A percentile compares a stretch with the other conserved stretches of the same genome.
These are phyloP conservation scores for Atherinomorus stipes DNA, from an alignment of 2,113 vertebrate species.

Conservation along the genomic window DNA sequence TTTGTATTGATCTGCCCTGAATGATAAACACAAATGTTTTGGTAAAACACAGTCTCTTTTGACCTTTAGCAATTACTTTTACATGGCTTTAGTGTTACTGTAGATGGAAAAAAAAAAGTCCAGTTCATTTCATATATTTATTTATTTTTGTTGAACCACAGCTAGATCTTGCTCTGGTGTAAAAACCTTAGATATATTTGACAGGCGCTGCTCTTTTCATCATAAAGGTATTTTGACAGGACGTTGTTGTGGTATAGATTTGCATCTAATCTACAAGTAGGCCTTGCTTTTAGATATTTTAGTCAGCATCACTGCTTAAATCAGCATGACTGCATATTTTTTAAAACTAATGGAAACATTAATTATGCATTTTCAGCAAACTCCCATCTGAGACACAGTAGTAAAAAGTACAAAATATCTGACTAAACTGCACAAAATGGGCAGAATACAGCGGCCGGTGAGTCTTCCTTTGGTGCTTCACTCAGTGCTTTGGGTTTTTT, in stretches of 20 bases:
- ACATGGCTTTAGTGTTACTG: constrained; percentile 64
- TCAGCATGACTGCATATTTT: too few relatives aligned
- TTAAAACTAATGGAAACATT: neutral
- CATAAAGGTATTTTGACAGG: neutral
- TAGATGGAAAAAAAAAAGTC: constrained; percentile 27
- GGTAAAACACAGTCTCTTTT: constrained; percentile 80
- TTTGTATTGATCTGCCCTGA: constrained; percentile 78
- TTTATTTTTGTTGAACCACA: constrained; percentile 14
- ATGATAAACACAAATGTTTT: constrained; percentile 81
- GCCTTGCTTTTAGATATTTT: neutral
- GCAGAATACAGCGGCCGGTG: neutral
- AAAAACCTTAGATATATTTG: neutral
- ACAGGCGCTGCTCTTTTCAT: neutral
- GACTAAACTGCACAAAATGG: neutral
- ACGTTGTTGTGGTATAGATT: neutral
- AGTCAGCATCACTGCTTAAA: neutral
- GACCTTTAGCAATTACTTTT: constrained; percentile 81
- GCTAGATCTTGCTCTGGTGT: neutral
- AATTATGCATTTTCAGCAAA: neutral
- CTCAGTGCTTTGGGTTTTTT: neutral
- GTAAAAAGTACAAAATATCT: neutral
- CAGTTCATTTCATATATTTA: constrained; percentile 38
- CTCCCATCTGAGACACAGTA: neutral
- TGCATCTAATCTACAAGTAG: neutral
- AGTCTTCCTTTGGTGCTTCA: neutral